Conservation (phyloP, 2,113 vertebrate species). For the Telmatochromis sp. region DNA sequence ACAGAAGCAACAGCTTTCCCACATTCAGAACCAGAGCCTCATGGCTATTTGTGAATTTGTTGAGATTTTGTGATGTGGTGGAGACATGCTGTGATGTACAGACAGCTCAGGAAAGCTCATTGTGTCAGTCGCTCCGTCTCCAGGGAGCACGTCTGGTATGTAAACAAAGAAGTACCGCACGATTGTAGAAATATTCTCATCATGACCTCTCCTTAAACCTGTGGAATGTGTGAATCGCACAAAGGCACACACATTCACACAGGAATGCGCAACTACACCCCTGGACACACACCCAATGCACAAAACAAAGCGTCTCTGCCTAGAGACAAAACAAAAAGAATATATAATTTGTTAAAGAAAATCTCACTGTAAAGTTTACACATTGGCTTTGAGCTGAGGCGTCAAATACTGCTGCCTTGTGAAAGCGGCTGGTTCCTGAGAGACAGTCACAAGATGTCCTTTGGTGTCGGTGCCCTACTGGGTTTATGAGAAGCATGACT, state of each 20-base stretch:
- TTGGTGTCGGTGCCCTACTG: neutral
- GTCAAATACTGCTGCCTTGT: neutral
- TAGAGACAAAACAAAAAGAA: neutral
- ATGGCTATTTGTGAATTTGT: neutral
- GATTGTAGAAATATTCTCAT: slow-evolving; percentile 43
- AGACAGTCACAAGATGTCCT: neutral
- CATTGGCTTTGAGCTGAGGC: neutral
- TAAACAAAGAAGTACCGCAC: slow-evolving; percentile 41
- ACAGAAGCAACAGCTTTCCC: neutral
- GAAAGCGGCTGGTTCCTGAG: neutral
- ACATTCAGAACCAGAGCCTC: neutral
- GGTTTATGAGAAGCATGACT: neutral
- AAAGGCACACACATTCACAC: neutral
- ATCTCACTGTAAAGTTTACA: neutral
- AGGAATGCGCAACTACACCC: slow-evolving; percentile 34
- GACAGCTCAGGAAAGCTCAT: neutral
- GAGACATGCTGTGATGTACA: slow-evolving; percentile 1
- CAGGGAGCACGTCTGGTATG: slow-evolving; percentile 48
- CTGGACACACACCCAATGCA: neutral
- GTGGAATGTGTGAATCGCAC: slow-evolving; percentile 52
- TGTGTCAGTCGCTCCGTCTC: slow-evolving; percentile 40
- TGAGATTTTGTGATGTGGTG: neutral
- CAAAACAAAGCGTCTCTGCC: neutral
- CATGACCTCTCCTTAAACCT: slow-evolving; percentile 38
- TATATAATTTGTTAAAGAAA: neutral